Conservation (phyloP, 53 echinoderm and acorn worm genomes). For the Echinarachnius parma region DNA sequence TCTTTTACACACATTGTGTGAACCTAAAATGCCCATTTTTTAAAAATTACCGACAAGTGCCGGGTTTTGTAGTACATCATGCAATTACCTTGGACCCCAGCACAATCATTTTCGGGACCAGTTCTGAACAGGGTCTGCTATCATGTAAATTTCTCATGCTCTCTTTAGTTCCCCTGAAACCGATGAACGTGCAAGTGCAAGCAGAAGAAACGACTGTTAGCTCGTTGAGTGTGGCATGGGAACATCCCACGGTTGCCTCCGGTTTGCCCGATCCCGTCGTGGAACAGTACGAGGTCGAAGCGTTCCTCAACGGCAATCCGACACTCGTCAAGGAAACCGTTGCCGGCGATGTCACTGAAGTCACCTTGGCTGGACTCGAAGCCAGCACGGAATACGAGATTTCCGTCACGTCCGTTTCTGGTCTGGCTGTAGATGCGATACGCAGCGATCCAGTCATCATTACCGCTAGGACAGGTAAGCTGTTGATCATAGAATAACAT, state of each 20-base stretch:
- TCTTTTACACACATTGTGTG: no score
- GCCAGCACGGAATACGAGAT: constrained; percentile 12
- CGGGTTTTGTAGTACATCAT: no score
- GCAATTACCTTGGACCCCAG: no score
- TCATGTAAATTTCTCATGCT: background rate
- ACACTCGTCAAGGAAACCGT: background rate
- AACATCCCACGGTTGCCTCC: background rate
- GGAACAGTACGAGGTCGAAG: background rate
- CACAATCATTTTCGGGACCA: no score
- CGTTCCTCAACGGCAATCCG: background rate
- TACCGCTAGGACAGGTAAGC: constrained; percentile 15
- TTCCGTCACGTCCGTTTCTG: background rate
- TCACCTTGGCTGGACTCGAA: background rate
- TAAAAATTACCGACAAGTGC: no score
- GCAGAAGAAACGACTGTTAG: background rate
- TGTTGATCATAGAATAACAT: no score
- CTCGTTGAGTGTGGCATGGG: background rate
- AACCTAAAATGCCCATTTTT: no score
- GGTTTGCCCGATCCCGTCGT: no score
- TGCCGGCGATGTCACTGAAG: background rate
- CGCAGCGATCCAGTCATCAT: background rate
- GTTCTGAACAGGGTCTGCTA: no score
- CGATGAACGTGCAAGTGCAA: background rate
- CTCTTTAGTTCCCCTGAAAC: constrained; percentile 1
- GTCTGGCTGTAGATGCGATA: background rate